A percentile compares a stretch with the other conserved stretches of the same genome.
phyloP scores from a whole-genome alignment of 2,888 invertebrate genomes.

The Serrognathus titanus region DNA sequence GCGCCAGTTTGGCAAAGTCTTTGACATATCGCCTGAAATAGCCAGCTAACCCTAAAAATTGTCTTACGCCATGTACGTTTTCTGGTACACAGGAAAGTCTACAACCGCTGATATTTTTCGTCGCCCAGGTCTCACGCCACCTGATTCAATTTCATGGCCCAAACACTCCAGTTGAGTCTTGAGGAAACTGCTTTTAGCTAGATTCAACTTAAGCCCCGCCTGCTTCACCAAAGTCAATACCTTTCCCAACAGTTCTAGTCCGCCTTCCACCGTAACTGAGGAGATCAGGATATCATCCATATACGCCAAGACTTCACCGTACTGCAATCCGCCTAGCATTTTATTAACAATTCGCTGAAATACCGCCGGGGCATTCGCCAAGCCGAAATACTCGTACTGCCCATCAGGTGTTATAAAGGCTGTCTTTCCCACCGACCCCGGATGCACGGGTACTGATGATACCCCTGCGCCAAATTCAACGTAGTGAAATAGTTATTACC shows the following conservation, averaged over 20 bases:
- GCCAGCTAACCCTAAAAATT: constrained; percentile 4
- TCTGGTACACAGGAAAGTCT: constrained; percentile 1
- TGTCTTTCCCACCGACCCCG: constrained; percentile 28
- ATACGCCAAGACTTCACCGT: too few species aligned
- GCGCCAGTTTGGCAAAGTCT: constrained; percentile 29
- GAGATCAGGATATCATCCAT: constrained; percentile 23
- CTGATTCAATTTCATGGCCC: not conserved
- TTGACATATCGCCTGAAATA: constrained; percentile 9
- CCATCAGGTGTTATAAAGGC: constrained; percentile 30
- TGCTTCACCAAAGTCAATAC: constrained; percentile 29
- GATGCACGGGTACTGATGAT: constrained; percentile 17
- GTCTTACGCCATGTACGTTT: not conserved
- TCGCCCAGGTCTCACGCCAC: not conserved
- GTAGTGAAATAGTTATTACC: constrained; percentile 24
- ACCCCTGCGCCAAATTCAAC: constrained; percentile 28
- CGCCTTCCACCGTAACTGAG: constrained; percentile 24
- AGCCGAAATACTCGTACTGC: constrained; percentile 13
- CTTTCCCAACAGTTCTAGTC: constrained; percentile 28
- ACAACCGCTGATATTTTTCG: not conserved
- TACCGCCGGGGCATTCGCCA: too few species aligned
- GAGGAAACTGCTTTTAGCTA: constrained; percentile 40
- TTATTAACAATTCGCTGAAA: too few species aligned
- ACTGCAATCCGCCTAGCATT: constrained; percentile 20
- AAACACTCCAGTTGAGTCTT: constrained; percentile 11
- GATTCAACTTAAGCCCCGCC: constrained; percentile 34